Evolutionary conservation across 23 tunicate species (phyloP).

Genomic region (Ascidia mentula): DNA sequence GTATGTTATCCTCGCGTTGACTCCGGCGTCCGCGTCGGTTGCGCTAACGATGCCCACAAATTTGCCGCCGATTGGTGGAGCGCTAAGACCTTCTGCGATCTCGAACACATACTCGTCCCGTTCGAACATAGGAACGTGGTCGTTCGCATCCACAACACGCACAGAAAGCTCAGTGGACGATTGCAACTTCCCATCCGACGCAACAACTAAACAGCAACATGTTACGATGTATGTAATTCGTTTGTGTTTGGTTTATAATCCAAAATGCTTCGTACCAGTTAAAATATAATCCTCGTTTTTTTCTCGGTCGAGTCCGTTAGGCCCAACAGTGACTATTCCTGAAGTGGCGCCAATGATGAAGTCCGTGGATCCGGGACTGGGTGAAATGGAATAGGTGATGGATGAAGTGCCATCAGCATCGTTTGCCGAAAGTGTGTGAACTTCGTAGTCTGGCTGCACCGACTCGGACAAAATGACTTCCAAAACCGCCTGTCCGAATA

Average conservation of each 20-base stretch:
- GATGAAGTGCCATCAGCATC: conserved; percentile 38
- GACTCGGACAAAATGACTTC: conserved; percentile 45
- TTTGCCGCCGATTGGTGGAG: conserved; percentile 54
- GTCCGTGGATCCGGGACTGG: conserved; percentile 20
- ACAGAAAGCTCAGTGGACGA: conserved; percentile 26
- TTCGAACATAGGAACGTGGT: conserved; percentile 43
- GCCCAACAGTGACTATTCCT: conserved; percentile 37
- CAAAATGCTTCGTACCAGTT: conserved; percentile 9
- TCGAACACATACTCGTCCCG: conserved; percentile 23
- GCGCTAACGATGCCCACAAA: conserved; percentile 36
- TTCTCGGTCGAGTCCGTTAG: conserved; percentile 43
- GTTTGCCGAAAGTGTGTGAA: conserved; percentile 27
- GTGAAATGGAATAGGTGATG: conserved; percentile 31
- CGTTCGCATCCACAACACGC: conserved; percentile 62
- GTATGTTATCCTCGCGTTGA: conserved; percentile 14
- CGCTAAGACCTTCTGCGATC: conserved; percentile 36
- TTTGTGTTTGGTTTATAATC: not conserved
- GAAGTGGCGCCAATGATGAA: conserved; percentile 34
- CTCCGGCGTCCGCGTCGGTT: conserved; percentile 17
- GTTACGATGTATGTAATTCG: not conserved
- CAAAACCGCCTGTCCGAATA: conserved; percentile 17
- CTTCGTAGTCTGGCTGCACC: conserved; percentile 12
- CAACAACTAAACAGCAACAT: conserved; percentile 34
- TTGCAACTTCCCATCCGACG: conserved; percentile 39
- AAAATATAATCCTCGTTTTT: conserved; percentile 18